phyloP scores from a whole-genome alignment of 2,113 vertebrate genomes.

The Siphamia tubifer region DNA sequence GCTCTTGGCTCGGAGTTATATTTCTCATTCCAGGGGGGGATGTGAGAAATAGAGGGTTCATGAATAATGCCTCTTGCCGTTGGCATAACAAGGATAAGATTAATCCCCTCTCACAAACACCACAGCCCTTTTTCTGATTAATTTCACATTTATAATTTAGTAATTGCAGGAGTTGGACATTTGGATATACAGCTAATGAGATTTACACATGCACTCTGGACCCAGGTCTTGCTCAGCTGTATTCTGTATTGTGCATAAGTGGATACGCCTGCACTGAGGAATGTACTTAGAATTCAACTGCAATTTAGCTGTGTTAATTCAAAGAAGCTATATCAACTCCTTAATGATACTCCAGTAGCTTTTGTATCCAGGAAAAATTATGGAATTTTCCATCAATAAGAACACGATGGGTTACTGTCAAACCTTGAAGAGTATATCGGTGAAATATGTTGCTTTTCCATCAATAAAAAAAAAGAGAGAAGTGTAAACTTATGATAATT shows the following conservation, averaged over 20 bases:
- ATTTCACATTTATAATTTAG: slow-evolving; percentile 76
- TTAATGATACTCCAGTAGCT: neutral
- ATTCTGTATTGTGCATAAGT: slow-evolving; percentile 16
- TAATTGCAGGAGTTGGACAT: slow-evolving; percentile 69
- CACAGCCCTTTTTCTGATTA: slow-evolving; percentile 67
- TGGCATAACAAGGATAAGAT: slow-evolving; percentile 75
- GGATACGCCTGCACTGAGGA: neutral
- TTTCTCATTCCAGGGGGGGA: slow-evolving; percentile 53
- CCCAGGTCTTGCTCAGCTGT: slow-evolving; percentile 41
- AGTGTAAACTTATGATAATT: no score
- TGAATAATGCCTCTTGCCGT: slow-evolving; percentile 70
- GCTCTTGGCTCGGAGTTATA: slow-evolving; percentile 55
- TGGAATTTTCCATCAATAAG: no score
- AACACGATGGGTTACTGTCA: no score
- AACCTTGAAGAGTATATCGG: no score
- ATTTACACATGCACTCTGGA: slow-evolving; percentile 65
- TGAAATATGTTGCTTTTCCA: no score
- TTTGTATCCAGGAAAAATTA: no score
- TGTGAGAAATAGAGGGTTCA: slow-evolving; percentile 54
- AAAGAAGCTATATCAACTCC: neutral
- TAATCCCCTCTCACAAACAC: slow-evolving; percentile 72
- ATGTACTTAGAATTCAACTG: neutral
- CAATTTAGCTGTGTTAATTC: neutral
- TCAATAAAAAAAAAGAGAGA: no score
- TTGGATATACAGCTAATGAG: slow-evolving; percentile 70